These are phyloP conservation scores for Odontophorus gujanensis DNA, from an alignment of 2,113 vertebrate genomes.

Conservation along the genomic window DNA sequence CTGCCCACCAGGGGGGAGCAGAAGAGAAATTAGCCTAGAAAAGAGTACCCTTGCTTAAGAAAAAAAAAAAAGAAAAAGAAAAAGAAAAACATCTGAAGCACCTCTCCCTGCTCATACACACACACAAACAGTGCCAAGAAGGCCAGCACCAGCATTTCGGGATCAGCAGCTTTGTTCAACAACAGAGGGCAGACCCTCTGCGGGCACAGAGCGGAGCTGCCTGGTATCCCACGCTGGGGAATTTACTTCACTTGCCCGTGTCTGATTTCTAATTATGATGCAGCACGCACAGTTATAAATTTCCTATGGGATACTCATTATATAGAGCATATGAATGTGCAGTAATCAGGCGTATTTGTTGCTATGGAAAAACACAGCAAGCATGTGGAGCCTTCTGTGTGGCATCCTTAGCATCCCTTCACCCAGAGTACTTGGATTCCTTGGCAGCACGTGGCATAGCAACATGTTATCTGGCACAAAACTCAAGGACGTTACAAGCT, in stretches of 20 bases:
- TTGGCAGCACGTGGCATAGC: conserved; percentile 23
- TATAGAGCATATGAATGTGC: conserved; percentile 67
- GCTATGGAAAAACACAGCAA: conserved; percentile 72
- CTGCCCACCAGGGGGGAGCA: background rate
- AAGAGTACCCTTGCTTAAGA: background rate
- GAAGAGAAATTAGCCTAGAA: conserved; percentile 1
- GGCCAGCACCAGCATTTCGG: background rate
- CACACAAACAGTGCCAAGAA: background rate
- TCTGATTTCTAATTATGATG: conserved; percentile 71
- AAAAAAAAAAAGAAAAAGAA: background rate
- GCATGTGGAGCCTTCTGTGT: conserved; percentile 61
- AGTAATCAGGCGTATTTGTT: conserved; percentile 78
- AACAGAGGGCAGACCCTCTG: background rate
- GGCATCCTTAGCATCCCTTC: conserved; percentile 46
- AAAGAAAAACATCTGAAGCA: background rate
- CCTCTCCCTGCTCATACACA: background rate
- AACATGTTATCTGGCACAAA: conserved; percentile 32
- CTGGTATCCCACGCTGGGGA: background rate
- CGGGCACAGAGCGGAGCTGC: background rate
- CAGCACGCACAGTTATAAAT: conserved; percentile 53
- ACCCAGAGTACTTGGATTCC: background rate
- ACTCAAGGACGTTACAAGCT: background rate
- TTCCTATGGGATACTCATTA: conserved; percentile 75
- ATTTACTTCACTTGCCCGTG: conserved; percentile 32
- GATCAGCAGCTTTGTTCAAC: background rate